phyloP scores from a whole-genome alignment of 2,113 vertebrate genomes.

The Bagarius yarrelli region DNA sequence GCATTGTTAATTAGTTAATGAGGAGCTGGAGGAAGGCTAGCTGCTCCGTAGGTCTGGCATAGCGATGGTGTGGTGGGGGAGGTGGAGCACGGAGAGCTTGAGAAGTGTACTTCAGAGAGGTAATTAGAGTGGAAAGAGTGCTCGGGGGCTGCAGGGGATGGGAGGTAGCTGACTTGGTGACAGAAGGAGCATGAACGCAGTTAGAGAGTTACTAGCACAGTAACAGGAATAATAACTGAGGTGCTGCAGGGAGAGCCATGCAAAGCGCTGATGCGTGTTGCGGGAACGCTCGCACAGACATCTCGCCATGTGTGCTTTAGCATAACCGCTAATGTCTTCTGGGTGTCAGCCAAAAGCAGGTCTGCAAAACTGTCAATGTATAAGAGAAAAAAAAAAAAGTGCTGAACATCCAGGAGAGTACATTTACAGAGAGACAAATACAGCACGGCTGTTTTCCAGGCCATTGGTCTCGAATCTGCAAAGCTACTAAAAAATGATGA shows the following conservation, averaged over 20 bases:
- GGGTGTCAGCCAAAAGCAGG: slow-evolving; percentile 16
- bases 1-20: slow-evolving; percentile 61
- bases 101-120: slow-evolving; percentile 37
- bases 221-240: slow-evolving; percentile 27
- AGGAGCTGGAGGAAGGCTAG: slow-evolving; percentile 37
- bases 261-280: slow-evolving; percentile 34
- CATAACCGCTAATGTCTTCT: slow-evolving; percentile 17
- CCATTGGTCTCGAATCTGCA: slow-evolving; percentile 51
- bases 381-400: background rate
- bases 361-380: slow-evolving; percentile 10
- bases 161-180: slow-evolving; percentile 48
- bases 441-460: slow-evolving; percentile 47
- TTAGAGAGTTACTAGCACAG: slow-evolving; percentile 21
- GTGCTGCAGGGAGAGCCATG: slow-evolving; percentile 25
- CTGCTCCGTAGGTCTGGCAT: slow-evolving; percentile 48
- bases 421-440: slow-evolving; percentile 5
- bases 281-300: slow-evolving; percentile 13
- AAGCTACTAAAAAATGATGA: slow-evolving; percentile 51
- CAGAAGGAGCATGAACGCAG: slow-evolving; percentile 41
- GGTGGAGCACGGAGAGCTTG: background rate
- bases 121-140: slow-evolving; percentile 54
- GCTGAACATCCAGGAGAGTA: slow-evolving; percentile 7
- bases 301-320: slow-evolving; percentile 9
- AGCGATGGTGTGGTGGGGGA: slow-evolving; percentile 33
- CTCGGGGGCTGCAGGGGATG: slow-evolving; percentile 39